Conservation (phyloP, 2,888 invertebrate genomes). For the Lamproptera curius region DNA sequence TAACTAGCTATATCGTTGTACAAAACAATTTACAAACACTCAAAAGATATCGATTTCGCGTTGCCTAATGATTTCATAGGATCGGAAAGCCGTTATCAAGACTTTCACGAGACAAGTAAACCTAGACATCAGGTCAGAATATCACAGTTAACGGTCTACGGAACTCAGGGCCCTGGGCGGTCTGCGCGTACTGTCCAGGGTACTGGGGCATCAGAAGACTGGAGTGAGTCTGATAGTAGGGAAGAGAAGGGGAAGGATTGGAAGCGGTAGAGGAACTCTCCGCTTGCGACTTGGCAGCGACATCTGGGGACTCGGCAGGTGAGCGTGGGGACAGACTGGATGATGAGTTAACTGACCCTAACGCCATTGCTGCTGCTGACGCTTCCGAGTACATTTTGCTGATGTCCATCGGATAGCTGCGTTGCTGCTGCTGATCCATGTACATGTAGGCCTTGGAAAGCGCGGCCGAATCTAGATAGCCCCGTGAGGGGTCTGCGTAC, state of each 20-base stretch:
- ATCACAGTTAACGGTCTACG: constrained; percentile 87
- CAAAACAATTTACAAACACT: too few species aligned
- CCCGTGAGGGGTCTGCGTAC: constrained; percentile 85
- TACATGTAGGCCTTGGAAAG: constrained; percentile 87
- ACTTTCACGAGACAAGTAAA: too few species aligned
- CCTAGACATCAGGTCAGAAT: constrained; percentile 85
- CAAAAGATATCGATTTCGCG: too few species aligned
- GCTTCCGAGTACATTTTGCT: constrained; percentile 83
- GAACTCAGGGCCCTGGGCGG: constrained; percentile 81
- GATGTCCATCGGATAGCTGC: constrained; percentile 80
- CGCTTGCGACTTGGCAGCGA: constrained; percentile 66
- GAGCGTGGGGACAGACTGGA: constrained; percentile 68
- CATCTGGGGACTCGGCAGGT: constrained; percentile 77
- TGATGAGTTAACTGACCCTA: constrained; percentile 64
- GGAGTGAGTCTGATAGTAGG: constrained; percentile 78
- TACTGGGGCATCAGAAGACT: constrained; percentile 84
- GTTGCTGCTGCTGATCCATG: constrained; percentile 81
- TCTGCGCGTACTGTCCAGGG: constrained; percentile 76
- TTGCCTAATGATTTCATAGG: too few species aligned
- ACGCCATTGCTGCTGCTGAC: constrained; percentile 78
- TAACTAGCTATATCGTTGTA: too few species aligned
- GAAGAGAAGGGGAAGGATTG: constrained; percentile 80
- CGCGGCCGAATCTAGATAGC: constrained; percentile 85
- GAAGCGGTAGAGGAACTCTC: constrained; percentile 80
- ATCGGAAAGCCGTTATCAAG: too few species aligned